A percentile compares a stretch with the other conserved stretches of the same genome.
phyloP scores from a whole-genome alignment of 2,888 invertebrate genomes.

The Mythimna impura region DNA sequence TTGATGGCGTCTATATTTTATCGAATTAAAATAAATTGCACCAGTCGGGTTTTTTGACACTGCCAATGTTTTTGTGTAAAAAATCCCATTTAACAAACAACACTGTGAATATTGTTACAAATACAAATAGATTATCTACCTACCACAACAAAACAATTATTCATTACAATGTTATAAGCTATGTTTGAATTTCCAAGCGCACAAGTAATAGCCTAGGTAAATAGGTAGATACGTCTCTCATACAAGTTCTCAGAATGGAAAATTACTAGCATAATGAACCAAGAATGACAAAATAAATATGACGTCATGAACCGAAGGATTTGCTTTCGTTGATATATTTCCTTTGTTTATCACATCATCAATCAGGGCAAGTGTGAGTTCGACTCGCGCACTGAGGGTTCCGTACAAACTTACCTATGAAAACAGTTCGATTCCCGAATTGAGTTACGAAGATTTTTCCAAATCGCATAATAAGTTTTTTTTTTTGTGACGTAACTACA shows the following conservation, averaged over 20 bases:
- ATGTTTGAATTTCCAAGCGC: neutral
- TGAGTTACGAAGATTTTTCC: too few species aligned
- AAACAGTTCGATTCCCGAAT: too few species aligned
- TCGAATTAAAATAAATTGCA: too few species aligned
- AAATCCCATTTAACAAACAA: neutral
- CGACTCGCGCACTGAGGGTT: too few species aligned
- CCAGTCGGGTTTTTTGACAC: too few species aligned
- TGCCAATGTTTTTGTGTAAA: neutral
- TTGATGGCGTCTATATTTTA: too few species aligned
- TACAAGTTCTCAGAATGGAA: conserved; percentile 14
- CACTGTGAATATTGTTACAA: neutral
- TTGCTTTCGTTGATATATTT: neutral
- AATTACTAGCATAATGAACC: conserved; percentile 7
- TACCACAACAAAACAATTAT: conserved; percentile 1
- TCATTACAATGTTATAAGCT: neutral
- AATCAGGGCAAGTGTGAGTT: neutral
- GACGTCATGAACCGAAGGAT: conserved; percentile 9
- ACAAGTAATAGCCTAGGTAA: conserved; percentile 1
- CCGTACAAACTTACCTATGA: too few species aligned
- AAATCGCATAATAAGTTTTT: too few species aligned
- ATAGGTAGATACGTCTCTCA: neutral
- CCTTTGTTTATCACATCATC: neutral
- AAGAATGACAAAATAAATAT: conserved; percentile 12
- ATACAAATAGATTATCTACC: neutral
- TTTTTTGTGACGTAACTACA: too few species aligned